Evolutionary conservation across 2,888 invertebrate species (phyloP), one percentile per base, ranked within the genome.

Genomic region (Cryptocephalus primarius): DNA sequence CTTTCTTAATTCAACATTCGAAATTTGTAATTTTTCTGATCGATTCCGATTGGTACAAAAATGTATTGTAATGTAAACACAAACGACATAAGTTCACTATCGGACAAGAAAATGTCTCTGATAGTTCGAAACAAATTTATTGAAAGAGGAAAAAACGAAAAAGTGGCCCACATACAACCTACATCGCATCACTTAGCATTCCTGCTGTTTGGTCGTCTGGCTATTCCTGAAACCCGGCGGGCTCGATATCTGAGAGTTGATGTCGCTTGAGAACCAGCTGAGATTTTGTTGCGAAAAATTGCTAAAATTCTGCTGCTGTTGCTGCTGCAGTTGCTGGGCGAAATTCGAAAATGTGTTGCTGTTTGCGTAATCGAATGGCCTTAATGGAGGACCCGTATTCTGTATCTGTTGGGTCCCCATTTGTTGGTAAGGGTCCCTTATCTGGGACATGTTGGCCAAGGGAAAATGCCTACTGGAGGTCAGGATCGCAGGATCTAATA

Each of bases 401-500:
- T 55, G 57, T 53, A 52, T 47, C 51, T 66, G 64, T 58, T 66
- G 69, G 58, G 60, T 65, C 65, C 53, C 68, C 59, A 62, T 43
- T 45, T 55, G 57, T 48, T 50, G 46, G 51, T 53, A 57, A 47
- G 64, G 65, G 43, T 69, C 68, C 52, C 69, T 67, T 44, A 64
- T 64, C 48, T 69, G 71, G 48, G 70, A 36, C 14, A 43, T 33
- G 36, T 43, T 43, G 13, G 66, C 60, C 53, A 67, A 51, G 60
- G 71, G 71, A 63, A 71, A 74, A 67, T 73, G 75, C 53, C 81
- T 79, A 52, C 81, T 83, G 53, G 81, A 85, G 52, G 84, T 83
- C 68, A 90, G 80, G 60, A 94, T 93, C 56, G 93, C 93, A 49
- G 94, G 92, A 76, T 95, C 94, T 76, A 93, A 80, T 56, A 88